Conservation (phyloP, 2,113 vertebrate species). For the Polypterus senegalus region DNA sequence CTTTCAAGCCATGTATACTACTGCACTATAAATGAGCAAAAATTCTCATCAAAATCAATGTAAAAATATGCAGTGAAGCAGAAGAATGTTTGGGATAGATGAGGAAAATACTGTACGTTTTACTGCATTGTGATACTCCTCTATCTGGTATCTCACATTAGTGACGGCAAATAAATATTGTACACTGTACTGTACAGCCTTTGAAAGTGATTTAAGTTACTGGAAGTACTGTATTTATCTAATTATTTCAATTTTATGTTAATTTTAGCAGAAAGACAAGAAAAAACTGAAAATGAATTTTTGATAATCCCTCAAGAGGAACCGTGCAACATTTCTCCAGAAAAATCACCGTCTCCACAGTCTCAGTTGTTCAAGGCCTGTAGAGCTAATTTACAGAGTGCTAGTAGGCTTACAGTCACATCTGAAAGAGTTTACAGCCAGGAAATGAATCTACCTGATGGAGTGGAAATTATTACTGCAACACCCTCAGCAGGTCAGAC, state of each 20-base stretch:
- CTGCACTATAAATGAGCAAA: no score
- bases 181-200: not conserved
- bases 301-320: constrained; percentile 35
- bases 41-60: no score
- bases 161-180: no score
- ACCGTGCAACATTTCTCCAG: constrained; percentile 48
- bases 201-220: not conserved
- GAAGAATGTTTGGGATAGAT: no score
- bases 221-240: not conserved
- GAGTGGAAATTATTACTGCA: constrained; percentile 73
- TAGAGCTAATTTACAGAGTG: constrained; percentile 81
- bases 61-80: no score
- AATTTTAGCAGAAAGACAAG: constrained; percentile 52
- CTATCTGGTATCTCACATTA: not conserved
- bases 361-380: constrained; percentile 59
- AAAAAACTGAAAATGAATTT: constrained; percentile 29
- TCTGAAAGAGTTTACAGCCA: constrained; percentile 75
- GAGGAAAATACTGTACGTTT: no score
- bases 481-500: constrained; percentile 88
- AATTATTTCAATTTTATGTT: constrained; percentile 5
- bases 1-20: no score
- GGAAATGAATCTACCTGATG: constrained; percentile 71
- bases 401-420: constrained; percentile 70
- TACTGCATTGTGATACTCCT: no score
- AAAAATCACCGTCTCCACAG: constrained; percentile 49